Evolutionary conservation across 1,140 invertebrate genomes (phyloP), one percentile per base, ranked within the genome.

Genomic region (Limonius californicus): DNA sequence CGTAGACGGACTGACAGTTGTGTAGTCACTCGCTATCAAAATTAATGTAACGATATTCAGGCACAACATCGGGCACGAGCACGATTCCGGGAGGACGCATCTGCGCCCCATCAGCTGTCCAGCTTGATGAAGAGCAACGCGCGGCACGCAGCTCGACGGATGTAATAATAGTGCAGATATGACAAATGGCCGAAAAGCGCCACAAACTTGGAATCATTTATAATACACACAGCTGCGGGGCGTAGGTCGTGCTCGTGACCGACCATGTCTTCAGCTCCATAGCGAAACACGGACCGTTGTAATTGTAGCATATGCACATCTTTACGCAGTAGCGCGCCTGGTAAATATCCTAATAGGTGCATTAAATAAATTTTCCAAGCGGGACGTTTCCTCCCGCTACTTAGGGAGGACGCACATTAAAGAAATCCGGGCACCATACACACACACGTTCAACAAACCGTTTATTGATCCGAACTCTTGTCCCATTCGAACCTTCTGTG

Each of bases 131-230:
- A 70, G 68, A 66, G 67, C 63, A 59, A 53, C 59, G 56, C 23
- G 64, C 58, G 54, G 63, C 66, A 68, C 63, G 59, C 63, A 68
- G 30, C 62, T 60, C 61, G 56, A 62, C 63, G 71, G 68, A 73
- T 71, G 71, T 72, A 74, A 74, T 76, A 73, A 74, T 72, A 70
- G 70, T 71, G 74, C 62, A 74, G 69, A 76, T 76, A 74, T 74
- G 73, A 76, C 74, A 74, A 75, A 76, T 76, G 69, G 72, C 65
- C 64, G 69, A 70, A 71, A 74, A 70, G 71, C 73, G 70, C 72
- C 73, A 68, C 74, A 74, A 76, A 76, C 70, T 76, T 74, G 61
- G 67, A 69, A 76, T 72, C 74, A 74, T 76, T 76, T 76, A 76
- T 76, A 75, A 74, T 69, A 74, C 69, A 71, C 72, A 71, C 74